These are phyloP conservation scores for Tridacna gigas DNA, from an alignment of 2,888 invertebrate species.

Conservation along the genomic window DNA sequence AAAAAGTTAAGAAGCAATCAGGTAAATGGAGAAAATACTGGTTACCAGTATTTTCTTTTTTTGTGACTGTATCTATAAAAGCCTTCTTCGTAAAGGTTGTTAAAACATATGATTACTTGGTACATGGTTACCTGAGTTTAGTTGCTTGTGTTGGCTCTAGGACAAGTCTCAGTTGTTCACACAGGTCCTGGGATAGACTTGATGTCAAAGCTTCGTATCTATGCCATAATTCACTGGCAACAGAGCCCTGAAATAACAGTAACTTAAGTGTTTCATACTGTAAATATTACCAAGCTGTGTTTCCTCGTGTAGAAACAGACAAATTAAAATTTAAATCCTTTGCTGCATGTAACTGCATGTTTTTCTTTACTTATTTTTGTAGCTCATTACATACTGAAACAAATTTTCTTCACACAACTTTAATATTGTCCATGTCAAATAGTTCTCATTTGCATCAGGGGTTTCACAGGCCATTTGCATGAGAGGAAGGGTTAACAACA, in stretches of 20 bases:
- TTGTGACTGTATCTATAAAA: neutral
- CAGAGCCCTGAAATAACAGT: conserved; percentile 59
- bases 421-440: neutral
- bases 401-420: neutral
- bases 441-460: neutral
- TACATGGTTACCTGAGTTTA: conserved; percentile 88
- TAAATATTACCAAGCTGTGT: neutral
- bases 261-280: neutral
- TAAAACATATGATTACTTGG: neutral
- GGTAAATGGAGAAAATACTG: too few relatives aligned
- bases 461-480: neutral
- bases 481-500: neutral
- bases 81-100: neutral
- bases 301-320: neutral
- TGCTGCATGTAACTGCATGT: neutral
- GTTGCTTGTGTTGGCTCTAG: conserved; percentile 98
- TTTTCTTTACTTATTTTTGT: neutral
- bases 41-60: neutral
- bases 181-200: conserved; percentile 92
- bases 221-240: conserved; percentile 82
- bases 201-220: conserved; percentile 84
- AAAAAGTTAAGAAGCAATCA: too few relatives aligned
- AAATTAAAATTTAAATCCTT: neutral
- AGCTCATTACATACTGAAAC: neutral
- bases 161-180: conserved; percentile 96